Base-by-base conservation (phyloP, 2,888 invertebrate genomes). In the Diabrotica balteata region DNA sequence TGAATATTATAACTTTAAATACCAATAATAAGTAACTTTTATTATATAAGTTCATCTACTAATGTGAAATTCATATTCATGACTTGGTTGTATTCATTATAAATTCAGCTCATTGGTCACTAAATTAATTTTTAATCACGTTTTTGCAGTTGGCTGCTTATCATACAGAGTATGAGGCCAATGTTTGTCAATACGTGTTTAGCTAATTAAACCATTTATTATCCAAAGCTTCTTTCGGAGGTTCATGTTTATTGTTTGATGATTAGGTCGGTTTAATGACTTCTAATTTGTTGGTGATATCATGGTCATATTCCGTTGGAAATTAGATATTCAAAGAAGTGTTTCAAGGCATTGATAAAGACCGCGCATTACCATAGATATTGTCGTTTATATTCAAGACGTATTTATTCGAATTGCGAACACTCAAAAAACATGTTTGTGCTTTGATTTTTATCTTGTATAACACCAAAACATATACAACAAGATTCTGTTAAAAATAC, bases 91-190 rank as follows among this genome's bases (percentile, higher is more conserved):
- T 69, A 67, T 51, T 52, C 61, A 72, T 74, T 75, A 71, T 67
- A 67, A 74, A 76, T 77, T 76, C 77, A 67, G 61, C 71, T 74
- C 77, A 69, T 76, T 75, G 72, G 68, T 72, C 70, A 65, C 63
- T 72, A 75, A 76, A 77, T 76, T 75, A 76, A 77, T 77, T 76
- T 76, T 77, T 77, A 76, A 76, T 76, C 76, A 74, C 71, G 74
- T 65, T 73, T 64, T 72, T 73, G 74, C 73, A 58, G 69, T 65
- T 59, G 67, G 66, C 67, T 72, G 74, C 71, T 76, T 76, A 76
- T 76, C 76, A 73, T 72, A 73, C 73, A 74, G 71, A 72, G 61
- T 66, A 66, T 52, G 63, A 66, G 64, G 63, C 70, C 62, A 58
- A 68, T 72, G 73, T 73, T 72, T 71, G 73, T 69, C 74, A 71